Evolutionary conservation across 2,888 invertebrate species (phyloP), one percentile per base, ranked within the genome.

Genomic region (Carpatolechia fugitivella): DNA sequence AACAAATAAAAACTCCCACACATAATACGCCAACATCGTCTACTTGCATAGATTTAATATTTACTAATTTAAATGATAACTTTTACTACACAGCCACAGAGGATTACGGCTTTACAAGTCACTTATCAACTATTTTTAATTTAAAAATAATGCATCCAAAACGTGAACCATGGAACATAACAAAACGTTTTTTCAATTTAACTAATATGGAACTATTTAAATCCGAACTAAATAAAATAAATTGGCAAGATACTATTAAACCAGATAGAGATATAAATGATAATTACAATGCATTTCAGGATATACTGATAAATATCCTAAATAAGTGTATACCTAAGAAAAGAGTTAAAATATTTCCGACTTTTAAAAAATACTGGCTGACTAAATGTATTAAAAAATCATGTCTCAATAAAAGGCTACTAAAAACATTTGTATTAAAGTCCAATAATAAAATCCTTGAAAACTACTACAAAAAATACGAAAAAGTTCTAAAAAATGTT

Each of bases 351-450:
- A 29, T 36, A n/a, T 4, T 3, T 3, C 4, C 11, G 35, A 56
- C 44, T 47, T 36, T 31, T n/a, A 36, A 36, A 13, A 36, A 36
- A n/a, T 36, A 11, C 4, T 36, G 36, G 36, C 13, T 36, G 11
- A 52, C 57, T 14, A 35, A 4, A 14, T 57, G 59, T 24, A 52
- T 57, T n/a, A 60, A 54, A 52, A 16, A 10, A 29, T 60, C 59
- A n/a, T 57, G 57, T 40, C 33, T 31, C 44, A 55, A 60, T 55
- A 60, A 60, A 54, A 46, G 57, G 31, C 18, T 56, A 30, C 29
- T 60, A 48, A 57, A 56, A 56, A 49, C 52, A 33, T 29, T 56
- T n/a, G 38, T 16, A 20, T 14, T 3, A n/a, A n/a, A 55, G 13
- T 40, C 52, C 13, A 29, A 56, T 16, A 56, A 36, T 35, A 4